Conservation (phyloP, 2,888 invertebrate genomes). For the Scotopteryx bipunctaria region DNA sequence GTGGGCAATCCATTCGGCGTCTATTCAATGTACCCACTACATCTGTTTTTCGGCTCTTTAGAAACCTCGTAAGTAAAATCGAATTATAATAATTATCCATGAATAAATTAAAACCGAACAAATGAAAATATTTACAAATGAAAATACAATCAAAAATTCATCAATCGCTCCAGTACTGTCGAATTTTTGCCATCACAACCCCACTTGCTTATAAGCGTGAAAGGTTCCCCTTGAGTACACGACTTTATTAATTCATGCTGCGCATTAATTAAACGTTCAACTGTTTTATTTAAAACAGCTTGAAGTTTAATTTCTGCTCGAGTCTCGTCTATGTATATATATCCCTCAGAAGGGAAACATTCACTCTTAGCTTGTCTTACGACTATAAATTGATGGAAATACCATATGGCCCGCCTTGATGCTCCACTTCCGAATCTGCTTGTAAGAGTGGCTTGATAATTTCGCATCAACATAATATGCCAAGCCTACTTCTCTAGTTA, state of each 20-base stretch:
- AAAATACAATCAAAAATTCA: too few relatives aligned
- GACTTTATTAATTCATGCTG: constrained; percentile 9
- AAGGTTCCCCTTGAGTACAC: background rate
- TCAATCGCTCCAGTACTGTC: too few relatives aligned
- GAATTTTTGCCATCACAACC: constrained; percentile 29
- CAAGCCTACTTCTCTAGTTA: constrained; percentile 19
- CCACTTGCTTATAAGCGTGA: constrained; percentile 18
- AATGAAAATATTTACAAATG: too few relatives aligned
- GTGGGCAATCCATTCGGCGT: too few relatives aligned
- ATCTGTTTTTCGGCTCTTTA: too few relatives aligned
- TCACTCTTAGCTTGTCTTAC: constrained; percentile 11
- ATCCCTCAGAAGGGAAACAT: constrained; percentile 17
- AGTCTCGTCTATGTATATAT: constrained; percentile 13
- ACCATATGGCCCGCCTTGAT: constrained; percentile 27
- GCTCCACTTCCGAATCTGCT: constrained; percentile 29
- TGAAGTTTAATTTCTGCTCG: constrained; percentile 22
- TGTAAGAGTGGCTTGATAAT: constrained; percentile 25
- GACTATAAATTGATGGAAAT: constrained; percentile 27
- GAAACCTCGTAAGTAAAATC: too few relatives aligned
- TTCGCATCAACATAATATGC: constrained; percentile 29
- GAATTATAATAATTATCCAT: too few relatives aligned
- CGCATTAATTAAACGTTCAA: constrained; percentile 15
- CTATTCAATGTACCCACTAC: too few relatives aligned
- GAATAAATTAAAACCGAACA: too few relatives aligned
- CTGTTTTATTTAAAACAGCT: constrained; percentile 18